A percentile compares a stretch with the other conserved stretches of the same genome.
Conservation (phyloP, 2,888 invertebrate genomes). For the Dryomyza anilis region DNA sequence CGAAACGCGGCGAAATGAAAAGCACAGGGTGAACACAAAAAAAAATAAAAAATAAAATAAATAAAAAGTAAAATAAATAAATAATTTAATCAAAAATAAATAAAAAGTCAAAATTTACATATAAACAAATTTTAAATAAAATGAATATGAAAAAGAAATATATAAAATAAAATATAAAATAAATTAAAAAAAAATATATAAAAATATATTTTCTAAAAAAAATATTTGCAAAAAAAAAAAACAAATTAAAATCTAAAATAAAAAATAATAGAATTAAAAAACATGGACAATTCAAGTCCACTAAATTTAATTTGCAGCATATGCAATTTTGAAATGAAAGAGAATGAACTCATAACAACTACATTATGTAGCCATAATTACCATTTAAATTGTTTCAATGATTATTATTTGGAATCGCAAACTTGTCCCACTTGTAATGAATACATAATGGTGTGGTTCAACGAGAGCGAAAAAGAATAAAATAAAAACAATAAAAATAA, state of each 20-base stretch:
- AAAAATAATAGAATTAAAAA: no score
- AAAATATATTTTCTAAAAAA: background rate
- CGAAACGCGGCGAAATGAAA: background rate
- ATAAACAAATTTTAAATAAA: background rate
- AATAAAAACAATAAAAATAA: no score
- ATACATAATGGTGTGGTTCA: no score
- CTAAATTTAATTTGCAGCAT: no score
- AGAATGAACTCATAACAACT: no score
- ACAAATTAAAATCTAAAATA: background rate
- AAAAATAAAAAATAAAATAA: background rate
- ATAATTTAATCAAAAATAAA: background rate
- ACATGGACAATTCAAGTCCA: no score
- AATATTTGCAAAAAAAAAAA: background rate
- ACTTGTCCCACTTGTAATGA: no score
- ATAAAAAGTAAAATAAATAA: background rate
- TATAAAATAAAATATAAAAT: background rate
- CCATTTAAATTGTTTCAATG: no score
- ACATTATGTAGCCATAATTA: no score
- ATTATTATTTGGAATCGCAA: no score
- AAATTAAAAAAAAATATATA: background rate
- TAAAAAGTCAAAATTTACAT: background rate
- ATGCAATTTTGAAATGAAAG: no score
- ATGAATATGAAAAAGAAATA: background rate
- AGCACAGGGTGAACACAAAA: background rate
- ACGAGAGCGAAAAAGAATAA: no score